A percentile compares a stretch with the other conserved stretches of the same genome.
Evolutionary conservation across 1,140 invertebrate genomes (phyloP).

Genomic region (Aphelinus certus): DNA sequence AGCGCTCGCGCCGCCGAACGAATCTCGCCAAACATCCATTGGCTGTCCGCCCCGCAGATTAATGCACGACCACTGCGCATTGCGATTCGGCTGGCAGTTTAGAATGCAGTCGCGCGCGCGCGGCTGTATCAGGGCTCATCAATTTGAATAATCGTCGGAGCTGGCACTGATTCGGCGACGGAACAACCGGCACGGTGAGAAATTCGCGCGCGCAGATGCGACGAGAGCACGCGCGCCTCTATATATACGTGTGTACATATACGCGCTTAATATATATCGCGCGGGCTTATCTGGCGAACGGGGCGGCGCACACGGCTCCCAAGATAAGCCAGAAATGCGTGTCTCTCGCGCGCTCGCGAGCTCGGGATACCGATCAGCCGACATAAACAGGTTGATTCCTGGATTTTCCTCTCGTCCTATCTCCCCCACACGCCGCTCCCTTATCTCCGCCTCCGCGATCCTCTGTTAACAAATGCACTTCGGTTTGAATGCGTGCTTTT

Average conservation of each 20-base stretch:
- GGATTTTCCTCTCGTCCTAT: slow-evolving; percentile 3
- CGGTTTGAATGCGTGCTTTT: background rate
- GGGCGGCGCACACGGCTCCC: background rate
- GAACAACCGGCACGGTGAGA: background rate
- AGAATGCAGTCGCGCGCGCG: too few species aligned
- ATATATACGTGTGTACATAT: too few species aligned
- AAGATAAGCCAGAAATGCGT: slow-evolving; percentile 47
- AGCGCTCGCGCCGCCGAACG: too few species aligned
- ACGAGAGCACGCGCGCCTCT: too few species aligned
- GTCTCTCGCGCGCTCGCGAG: background rate
- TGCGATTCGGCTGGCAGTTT: too few species aligned
- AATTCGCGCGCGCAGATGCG: background rate
- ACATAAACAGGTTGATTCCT: slow-evolving; percentile 45
- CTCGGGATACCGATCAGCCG: slow-evolving; percentile 39
- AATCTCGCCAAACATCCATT: too few species aligned
- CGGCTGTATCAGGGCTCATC: too few species aligned
- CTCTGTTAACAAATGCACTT: slow-evolving; percentile 8
- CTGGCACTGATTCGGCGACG: too few species aligned
- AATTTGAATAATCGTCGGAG: too few species aligned
- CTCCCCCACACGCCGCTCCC: background rate
- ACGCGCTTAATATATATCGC: background rate
- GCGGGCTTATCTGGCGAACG: background rate
- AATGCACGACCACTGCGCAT: too few species aligned
- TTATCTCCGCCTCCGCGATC: slow-evolving; percentile 11
- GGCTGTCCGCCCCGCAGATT: too few species aligned